Conservation (phyloP, 2,888 invertebrate species). For the Salpingus planirostris region DNA sequence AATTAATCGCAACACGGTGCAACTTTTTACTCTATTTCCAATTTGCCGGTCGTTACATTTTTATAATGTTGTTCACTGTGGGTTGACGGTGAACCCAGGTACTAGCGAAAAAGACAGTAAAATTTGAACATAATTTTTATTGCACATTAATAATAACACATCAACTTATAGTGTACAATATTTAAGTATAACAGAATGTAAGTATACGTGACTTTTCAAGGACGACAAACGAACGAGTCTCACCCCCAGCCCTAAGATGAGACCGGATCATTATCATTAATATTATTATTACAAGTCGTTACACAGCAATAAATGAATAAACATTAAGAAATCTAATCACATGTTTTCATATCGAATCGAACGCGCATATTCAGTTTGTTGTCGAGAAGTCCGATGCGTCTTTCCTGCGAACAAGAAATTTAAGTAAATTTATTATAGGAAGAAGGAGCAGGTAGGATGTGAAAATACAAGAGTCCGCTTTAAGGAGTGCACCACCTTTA, state of each 20-base stretch:
- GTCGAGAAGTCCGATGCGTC: conserved; percentile 20
- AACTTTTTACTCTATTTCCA: too few relatives aligned
- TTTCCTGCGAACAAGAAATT: conserved; percentile 26
- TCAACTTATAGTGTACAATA: conserved; percentile 13
- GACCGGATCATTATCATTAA: conserved; percentile 14
- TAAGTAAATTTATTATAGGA: too few relatives aligned
- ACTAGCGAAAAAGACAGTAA: conserved; percentile 2
- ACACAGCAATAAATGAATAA: conserved; percentile 18
- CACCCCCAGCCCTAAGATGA: conserved; percentile 30
- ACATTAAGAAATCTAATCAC: conserved; percentile 21
- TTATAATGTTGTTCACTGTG: too few relatives aligned
- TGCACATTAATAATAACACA: conserved; percentile 30
- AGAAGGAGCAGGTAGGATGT: too few relatives aligned
- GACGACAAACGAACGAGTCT: conserved; percentile 21
- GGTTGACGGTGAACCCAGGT: too few relatives aligned
- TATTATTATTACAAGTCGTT: conserved; percentile 9
- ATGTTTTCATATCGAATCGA: conserved; percentile 9
- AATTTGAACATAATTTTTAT: conserved; percentile 19
- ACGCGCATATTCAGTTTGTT: conserved; percentile 25
- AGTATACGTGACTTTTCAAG: too few relatives aligned
- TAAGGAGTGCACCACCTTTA: too few relatives aligned
- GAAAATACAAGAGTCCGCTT: conserved; percentile 1
- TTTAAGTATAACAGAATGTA: conserved; percentile 16
- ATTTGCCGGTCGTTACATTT: too few relatives aligned
- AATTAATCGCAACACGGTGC: too few relatives aligned